Evolutionary conservation across 2,797 vertebrate species (phyloP), one percentile per base, ranked within the genome.

Genomic region (Sebastes matsubarae): DNA sequence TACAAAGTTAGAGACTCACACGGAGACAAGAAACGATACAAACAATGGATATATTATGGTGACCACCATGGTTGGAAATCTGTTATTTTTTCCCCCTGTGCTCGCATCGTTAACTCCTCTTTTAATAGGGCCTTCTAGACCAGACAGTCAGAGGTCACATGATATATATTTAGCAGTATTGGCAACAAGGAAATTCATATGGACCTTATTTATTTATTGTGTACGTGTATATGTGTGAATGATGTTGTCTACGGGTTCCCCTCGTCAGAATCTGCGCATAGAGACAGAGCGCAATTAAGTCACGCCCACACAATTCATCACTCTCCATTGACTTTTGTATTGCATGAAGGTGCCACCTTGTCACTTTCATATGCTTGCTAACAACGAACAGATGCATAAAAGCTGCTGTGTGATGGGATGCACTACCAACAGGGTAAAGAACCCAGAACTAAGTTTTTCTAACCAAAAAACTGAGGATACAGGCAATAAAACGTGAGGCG

Each of bases 401-500:
- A 60, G 29, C 18, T 46, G 42, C 6, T 16, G 42, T 18, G 14
- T 46, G 42, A 16, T 46, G 42, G 42, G 42, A 46, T 46, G 42
- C 42, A 46, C 42, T 46, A 46, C 0, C 16, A 46, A 0, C 42
- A 46, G 42, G 42, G 42, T 46, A 46, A 46, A 46, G 42, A 18
- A 46, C 42, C 16, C 42, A 46, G 42, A 46, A 18, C 42, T 18
- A 46, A 0, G 14, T 46, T 46, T 16, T 18, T 46, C 20, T 0
- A 61, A 12, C 4, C 38, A 16, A 42, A 42, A 42, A 42, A 42
- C 60, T 8, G 30, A 63, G 20, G 20, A 63, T 1, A 22, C 10
- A 13, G 60, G 5, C 0, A 63, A 34, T 0, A 63, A 20, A 63
- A 22, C 20, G 6, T n/a, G 14, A 63, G 1, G 59, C 59, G 0